Base-by-base conservation (phyloP, 2,888 invertebrate species). In the Tyria jacobaeae region DNA sequence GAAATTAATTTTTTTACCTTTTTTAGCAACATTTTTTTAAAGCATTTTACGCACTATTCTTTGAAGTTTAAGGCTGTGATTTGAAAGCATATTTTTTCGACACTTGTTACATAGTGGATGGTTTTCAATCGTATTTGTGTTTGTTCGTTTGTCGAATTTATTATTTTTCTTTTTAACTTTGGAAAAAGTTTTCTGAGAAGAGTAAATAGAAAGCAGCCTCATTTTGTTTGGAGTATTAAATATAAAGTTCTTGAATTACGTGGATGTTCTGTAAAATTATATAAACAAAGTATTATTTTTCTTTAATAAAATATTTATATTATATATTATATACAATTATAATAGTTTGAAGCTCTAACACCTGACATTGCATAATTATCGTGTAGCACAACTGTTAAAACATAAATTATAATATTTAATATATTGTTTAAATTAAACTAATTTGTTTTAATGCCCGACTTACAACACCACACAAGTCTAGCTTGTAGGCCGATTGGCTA, bases 1-100 rank as follows among this genome's bases (percentile, higher is more conserved):
- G 94, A 68, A 94, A 95, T 80, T 95, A 94, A 75, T 51, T 66
- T 59, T n/a, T 48, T 57, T 60, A 47, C 64, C 50, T 66, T 66
- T 25, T 41, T 57, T 48, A 57, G 41, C 54, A 25, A 51, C 17
- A 61, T 35, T 56, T 73, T 59, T 71, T 64, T 71, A 71, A 48
- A 70, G 56, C 64, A 74, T 75, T 74, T 68, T 68, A 60, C 60
- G 68, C 75, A 75, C 68, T 73, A 50, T 64, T 62, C 53, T 71
- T 62, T 64, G 51, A 47, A 70, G 65, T 61, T 35, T 60, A 60
- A 49, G 75, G 75, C 75, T 75, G 75, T 75, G 75, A 75, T 62
- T 62, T 55, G n/a, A 65, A 61, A 62, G 58, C 66, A 49, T 60
- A 62, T 53, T 70, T 71, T n/a, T 68, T 65, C 39, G 37, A 17